Conservation (phyloP, 2,113 vertebrate species). For the Lamprotornis superbus region DNA sequence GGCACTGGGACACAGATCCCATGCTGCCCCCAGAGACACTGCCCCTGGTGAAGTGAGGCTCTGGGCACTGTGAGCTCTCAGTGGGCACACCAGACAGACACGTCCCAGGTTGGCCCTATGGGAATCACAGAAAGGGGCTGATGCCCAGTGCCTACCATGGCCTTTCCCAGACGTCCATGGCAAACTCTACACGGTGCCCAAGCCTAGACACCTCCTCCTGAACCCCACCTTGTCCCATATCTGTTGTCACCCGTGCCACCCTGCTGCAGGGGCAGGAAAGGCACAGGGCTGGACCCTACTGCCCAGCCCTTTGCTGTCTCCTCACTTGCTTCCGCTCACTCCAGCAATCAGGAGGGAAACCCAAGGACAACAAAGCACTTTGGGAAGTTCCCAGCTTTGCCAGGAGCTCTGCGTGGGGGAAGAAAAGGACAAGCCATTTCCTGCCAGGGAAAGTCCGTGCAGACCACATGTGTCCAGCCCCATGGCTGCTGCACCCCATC, state of each 20-base stretch:
- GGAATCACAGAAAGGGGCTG: background rate
- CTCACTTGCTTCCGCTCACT: background rate
- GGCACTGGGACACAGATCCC: background rate
- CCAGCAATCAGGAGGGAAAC: background rate
- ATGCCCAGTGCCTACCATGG: background rate
- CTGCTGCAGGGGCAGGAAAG: background rate
- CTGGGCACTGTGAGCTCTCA: background rate
- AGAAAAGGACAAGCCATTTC: background rate
- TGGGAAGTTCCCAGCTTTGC: slow-evolving; percentile 1
- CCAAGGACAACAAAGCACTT: background rate
- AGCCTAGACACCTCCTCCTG: background rate
- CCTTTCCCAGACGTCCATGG: background rate
- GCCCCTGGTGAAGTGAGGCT: background rate
- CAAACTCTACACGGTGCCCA: accelerated
- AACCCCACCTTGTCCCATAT: background rate
- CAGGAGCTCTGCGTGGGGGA: background rate
- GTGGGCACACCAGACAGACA: accelerated
- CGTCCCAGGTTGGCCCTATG: background rate
- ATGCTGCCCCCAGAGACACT: background rate
- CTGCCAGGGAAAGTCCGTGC: accelerated
- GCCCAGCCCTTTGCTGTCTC: background rate
- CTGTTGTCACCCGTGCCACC: background rate
- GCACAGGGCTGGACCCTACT: accelerated
- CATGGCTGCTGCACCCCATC: background rate
- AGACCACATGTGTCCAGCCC: background rate